phyloP scores from a whole-genome alignment of 2,797 vertebrate species.

The Coregonus ussuriensis region DNA sequence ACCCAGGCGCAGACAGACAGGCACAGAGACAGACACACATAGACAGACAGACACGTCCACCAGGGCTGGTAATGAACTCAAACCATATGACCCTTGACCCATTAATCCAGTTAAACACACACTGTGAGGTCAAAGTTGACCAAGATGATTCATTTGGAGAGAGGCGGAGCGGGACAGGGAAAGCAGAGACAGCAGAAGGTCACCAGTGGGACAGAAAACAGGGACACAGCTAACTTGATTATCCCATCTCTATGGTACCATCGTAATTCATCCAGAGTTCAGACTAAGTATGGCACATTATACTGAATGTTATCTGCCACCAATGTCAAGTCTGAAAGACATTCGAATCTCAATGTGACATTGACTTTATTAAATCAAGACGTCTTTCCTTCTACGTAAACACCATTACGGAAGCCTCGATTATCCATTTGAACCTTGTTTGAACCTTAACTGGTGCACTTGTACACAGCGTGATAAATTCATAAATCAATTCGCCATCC shows the following conservation, averaged over 20 bases:
- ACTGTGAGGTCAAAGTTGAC: not conserved
- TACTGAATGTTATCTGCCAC: not conserved
- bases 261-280: too few relatives aligned
- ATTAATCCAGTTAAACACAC: not conserved
- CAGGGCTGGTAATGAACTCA: not conserved
- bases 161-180: too few relatives aligned
- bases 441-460: slow-evolving; percentile 1
- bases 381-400: slow-evolving; percentile 10
- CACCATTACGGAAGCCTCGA: slow-evolving; percentile 6
- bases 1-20: not conserved
- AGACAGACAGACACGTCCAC: not conserved
- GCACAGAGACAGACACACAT: not conserved
- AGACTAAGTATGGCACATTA: not conserved
- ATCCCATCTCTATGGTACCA: not conserved
- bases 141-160: not conserved
- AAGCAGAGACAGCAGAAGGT: too few relatives aligned
- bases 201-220: too few relatives aligned
- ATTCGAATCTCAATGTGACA: not conserved
- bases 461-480: slow-evolving; percentile 7
- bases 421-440: slow-evolving; percentile 25
- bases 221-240: not conserved
- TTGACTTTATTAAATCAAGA: not conserved
- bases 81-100: not conserved
- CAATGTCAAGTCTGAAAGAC: not conserved
- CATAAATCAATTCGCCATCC: slow-evolving; percentile 29